A percentile compares a stretch with the other conserved stretches of the same genome.
phyloP scores from a whole-genome alignment of 2,888 invertebrate species.

The Chrysomela aeneicollis region DNA sequence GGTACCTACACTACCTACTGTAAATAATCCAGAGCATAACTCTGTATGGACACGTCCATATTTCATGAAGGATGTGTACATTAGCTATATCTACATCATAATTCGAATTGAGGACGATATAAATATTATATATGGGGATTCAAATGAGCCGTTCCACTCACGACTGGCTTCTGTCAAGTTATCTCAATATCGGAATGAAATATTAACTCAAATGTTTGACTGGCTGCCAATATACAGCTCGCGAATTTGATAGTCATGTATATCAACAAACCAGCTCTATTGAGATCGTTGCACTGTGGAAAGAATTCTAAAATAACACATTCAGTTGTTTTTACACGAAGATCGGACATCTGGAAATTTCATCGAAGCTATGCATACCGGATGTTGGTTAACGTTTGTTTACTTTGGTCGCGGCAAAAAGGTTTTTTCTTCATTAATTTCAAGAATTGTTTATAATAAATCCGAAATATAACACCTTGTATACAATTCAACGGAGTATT shows the following conservation, averaged over 20 bases:
- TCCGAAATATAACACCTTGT: slow-evolving; percentile 32
- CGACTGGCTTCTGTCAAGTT: neutral
- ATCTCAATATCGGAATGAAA: slow-evolving; percentile 13
- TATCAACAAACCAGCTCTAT: slow-evolving; percentile 11
- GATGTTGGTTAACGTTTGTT: slow-evolving; percentile 22
- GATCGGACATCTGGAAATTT: slow-evolving; percentile 32
- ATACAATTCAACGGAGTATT: slow-evolving; percentile 18
- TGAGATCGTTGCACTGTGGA: slow-evolving; percentile 12
- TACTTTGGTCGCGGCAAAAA: slow-evolving; percentile 1
- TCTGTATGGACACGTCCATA: no score
- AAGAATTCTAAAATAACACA: slow-evolving; percentile 19
- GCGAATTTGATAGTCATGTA: slow-evolving; percentile 20
- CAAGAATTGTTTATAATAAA: slow-evolving; percentile 25
- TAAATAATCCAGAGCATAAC: no score
- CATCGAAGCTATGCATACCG: slow-evolving; percentile 26
- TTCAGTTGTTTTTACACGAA: slow-evolving; percentile 18
- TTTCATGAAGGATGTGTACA: neutral
- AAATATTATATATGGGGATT: neutral
- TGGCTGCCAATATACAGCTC: slow-evolving; percentile 15
- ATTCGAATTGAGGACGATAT: neutral
- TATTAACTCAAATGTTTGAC: slow-evolving; percentile 22
- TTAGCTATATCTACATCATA: neutral
- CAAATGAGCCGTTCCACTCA: neutral
- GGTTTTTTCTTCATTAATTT: slow-evolving; percentile 26
- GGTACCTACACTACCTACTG: no score